Percentiles rank a stretch among this genome's conserved stretches.
phyloP scores from a whole-genome alignment of 2,797 vertebrate species.

The Crocidura indochinensis region DNA sequence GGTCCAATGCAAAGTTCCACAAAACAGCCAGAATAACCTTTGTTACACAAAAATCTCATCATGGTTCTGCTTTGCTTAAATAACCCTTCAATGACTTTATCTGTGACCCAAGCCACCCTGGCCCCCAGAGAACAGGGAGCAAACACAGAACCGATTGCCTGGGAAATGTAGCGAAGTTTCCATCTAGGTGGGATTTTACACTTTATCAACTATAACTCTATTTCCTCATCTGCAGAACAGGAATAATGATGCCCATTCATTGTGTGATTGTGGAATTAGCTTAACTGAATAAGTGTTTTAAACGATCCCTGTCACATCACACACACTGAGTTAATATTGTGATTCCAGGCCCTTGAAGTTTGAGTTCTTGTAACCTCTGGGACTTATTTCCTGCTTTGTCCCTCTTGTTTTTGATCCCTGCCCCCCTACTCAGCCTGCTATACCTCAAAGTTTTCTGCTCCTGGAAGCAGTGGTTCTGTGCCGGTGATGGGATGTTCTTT shows the following conservation, averaged over 20 bases:
- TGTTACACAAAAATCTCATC: conserved; percentile 30
- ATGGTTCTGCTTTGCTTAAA: conserved; percentile 29
- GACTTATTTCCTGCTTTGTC: conserved; percentile 37
- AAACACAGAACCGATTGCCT: not conserved
- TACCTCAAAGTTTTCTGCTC: not conserved
- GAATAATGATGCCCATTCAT: not conserved
- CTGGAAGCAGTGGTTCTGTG: not conserved
- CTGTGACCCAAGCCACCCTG: not conserved
- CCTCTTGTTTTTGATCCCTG: not conserved
- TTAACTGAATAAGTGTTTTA: conserved; percentile 13
- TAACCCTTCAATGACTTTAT: not conserved
- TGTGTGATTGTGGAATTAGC: not conserved
- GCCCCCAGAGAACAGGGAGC: not conserved
- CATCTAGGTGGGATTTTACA: conserved; percentile 50
- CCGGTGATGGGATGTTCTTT: not conserved
- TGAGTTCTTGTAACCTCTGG: not conserved
- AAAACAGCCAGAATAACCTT: conserved; percentile 25
- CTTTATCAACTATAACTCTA: conserved; percentile 1
- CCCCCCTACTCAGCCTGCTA: not conserved
- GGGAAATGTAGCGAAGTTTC: not conserved
- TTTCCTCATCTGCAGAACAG: conserved; percentile 51
- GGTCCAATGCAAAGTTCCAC: conserved; percentile 16
- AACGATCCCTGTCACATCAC: not conserved
- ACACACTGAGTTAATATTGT: not conserved
- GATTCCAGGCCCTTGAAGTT: not conserved